A percentile compares a stretch with the other conserved stretches of the same genome.
Evolutionary conservation across 2,797 vertebrate species (phyloP).

Genomic region (Enteromius argenteus): DNA sequence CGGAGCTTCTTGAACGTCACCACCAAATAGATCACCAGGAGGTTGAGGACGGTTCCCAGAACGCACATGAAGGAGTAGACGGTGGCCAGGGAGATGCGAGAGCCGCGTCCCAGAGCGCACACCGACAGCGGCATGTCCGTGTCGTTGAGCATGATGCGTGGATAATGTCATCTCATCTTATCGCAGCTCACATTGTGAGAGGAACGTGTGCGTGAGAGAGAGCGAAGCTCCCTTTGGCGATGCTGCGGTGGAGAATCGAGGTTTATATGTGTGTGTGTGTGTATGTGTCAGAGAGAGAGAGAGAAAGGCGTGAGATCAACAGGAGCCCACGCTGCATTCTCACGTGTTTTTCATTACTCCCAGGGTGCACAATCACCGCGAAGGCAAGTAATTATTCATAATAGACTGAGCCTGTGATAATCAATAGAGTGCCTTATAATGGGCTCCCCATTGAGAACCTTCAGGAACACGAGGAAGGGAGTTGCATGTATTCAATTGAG

Average conservation of each 20-base stretch:
- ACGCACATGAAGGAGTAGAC: constrained; percentile 82
- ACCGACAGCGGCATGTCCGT: constrained; percentile 47
- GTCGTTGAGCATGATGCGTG: constrained; percentile 55
- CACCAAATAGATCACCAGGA: constrained; percentile 86
- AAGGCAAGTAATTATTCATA: constrained; percentile 25
- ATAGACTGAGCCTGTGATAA: constrained; percentile 5
- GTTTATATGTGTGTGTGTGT: constrained; percentile 8
- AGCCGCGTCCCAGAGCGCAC: constrained; percentile 65
- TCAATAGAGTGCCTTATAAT: not conserved
- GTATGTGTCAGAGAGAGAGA: not conserved
- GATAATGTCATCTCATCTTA: constrained; percentile 35
- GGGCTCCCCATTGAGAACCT: constrained; percentile 10
- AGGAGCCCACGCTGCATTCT: constrained; percentile 36
- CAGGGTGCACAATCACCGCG: not conserved
- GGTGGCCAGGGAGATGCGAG: constrained; percentile 80
- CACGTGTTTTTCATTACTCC: constrained; percentile 22
- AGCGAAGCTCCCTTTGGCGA: constrained; percentile 33
- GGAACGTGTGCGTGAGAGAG: constrained; percentile 15
- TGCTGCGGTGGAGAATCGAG: constrained; percentile 27
- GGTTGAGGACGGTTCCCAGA: constrained; percentile 83
- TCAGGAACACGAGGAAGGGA: not conserved
- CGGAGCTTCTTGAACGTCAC: constrained; percentile 83
- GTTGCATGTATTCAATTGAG: not conserved
- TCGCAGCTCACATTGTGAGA: constrained; percentile 17
- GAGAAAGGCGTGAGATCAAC: constrained; percentile 32